Conservation (phyloP, 23 tunicate genomes). For the Aplidium turbinatum region DNA sequence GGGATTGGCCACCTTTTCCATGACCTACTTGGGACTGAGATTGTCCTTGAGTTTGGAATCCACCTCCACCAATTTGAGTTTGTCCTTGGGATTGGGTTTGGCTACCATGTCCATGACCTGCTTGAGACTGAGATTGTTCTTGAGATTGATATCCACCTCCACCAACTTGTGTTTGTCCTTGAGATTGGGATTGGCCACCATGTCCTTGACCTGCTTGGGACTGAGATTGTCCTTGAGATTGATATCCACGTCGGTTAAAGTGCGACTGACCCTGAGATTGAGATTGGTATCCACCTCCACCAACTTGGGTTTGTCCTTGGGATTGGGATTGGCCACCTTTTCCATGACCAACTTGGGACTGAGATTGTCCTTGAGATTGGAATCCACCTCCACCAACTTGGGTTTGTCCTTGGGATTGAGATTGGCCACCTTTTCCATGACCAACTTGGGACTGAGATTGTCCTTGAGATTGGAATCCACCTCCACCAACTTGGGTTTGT, state of each 20-base stretch:
- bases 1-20: no score
- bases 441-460: slow-evolving; percentile 32
- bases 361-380: slow-evolving; percentile 23
- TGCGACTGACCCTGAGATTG: slow-evolving; percentile 39
- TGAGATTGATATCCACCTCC: no score
- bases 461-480: slow-evolving; percentile 22
- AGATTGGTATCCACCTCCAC: slow-evolving; percentile 5
- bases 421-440: slow-evolving; percentile 21
- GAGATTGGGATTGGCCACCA: slow-evolving; percentile 10
- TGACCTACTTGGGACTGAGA: no score
- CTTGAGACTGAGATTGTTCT: no score
- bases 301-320: slow-evolving; percentile 30
- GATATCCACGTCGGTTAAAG: neutral
- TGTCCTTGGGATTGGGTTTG: no score
- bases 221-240: slow-evolving; percentile 8
- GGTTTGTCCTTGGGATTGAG: slow-evolving; percentile 29
- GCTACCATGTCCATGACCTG: no score
- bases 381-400: slow-evolving; percentile 15
- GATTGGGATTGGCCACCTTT: slow-evolving; percentile 14
- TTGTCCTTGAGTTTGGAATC: no score
- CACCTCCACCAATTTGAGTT: no score
- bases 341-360: slow-evolving; percentile 3
- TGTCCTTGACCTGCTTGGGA: neutral
- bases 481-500: slow-evolving; percentile 9
- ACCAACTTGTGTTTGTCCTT: slow-evolving; percentile 6